Evolutionary conservation across 1,140 invertebrate genomes (phyloP).

Genomic region (Hylaeus volcanicus): DNA sequence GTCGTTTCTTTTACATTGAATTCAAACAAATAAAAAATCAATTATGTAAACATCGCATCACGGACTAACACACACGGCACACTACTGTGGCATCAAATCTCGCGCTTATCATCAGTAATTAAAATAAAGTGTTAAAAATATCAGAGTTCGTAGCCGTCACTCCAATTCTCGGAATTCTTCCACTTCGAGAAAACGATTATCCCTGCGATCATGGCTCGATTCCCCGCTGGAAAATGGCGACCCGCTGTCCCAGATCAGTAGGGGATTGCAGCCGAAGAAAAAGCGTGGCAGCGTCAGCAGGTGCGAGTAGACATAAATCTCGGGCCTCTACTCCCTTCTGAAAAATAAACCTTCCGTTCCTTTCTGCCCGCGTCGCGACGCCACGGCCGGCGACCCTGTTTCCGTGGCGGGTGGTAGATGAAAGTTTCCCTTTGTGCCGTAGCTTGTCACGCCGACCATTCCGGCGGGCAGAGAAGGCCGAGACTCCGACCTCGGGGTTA

Average conservation of each 20-base stretch:
- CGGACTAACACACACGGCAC: too few relatives aligned
- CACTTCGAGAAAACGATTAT: too few relatives aligned
- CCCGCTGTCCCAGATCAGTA: too few relatives aligned
- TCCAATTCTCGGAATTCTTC: too few relatives aligned
- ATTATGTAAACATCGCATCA: too few relatives aligned
- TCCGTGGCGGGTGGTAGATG: constrained; percentile 65
- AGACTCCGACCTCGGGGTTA: background rate
- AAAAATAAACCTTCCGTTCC: constrained; percentile 64
- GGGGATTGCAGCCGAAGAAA: constrained; percentile 23
- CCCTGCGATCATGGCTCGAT: background rate
- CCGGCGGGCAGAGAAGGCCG: constrained; percentile 28
- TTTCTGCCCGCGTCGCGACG: constrained; percentile 59
- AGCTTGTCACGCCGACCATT: constrained; percentile 63
- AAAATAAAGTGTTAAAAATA: too few relatives aligned
- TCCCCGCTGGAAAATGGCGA: background rate
- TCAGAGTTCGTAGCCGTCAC: too few relatives aligned
- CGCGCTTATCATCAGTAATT: too few relatives aligned
- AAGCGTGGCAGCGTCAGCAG: constrained; percentile 58
- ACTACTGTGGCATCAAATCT: too few relatives aligned
- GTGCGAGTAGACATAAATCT: constrained; percentile 63
- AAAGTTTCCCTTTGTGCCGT: constrained; percentile 65
- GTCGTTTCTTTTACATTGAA: too few relatives aligned
- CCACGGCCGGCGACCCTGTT: constrained; percentile 57
- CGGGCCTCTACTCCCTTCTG: constrained; percentile 47
- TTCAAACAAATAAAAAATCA: too few relatives aligned